Conservation (phyloP, 2,797 vertebrate genomes). For the Erethizon dorsatum region DNA sequence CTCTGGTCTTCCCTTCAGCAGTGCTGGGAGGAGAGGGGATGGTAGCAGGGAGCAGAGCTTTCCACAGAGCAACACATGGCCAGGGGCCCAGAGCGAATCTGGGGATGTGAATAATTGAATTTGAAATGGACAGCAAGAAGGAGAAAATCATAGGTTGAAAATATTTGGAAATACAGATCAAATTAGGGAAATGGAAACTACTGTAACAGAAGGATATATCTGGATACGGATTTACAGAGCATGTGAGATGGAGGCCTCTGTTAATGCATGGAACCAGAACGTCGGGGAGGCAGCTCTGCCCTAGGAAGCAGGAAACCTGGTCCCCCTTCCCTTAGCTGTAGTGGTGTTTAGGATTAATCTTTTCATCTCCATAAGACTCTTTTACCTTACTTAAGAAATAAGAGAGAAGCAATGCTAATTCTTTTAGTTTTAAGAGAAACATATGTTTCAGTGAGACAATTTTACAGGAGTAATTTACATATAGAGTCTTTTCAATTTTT, state of each 20-base stretch:
- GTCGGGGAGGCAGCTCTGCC: neutral
- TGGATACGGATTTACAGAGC: neutral
- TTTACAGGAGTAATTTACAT: slow-evolving; percentile 55
- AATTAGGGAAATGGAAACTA: slow-evolving; percentile 43
- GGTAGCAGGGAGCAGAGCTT: neutral
- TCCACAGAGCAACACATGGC: neutral
- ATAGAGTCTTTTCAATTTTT: neutral
- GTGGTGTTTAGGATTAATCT: neutral
- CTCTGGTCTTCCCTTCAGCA: neutral
- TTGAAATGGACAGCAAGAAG: neutral
- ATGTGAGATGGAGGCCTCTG: neutral
- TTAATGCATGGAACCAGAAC: neutral
- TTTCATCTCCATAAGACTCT: neutral
- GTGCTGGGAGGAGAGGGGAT: neutral
- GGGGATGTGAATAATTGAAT: neutral
- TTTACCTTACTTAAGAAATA: slow-evolving; percentile 31
- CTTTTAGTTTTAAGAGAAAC: neutral
- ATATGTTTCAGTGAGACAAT: neutral
- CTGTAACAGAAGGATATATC: slow-evolving; percentile 8
- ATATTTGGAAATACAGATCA: slow-evolving; percentile 28
- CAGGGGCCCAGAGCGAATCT: neutral
- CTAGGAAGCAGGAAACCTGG: neutral
- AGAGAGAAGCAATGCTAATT: neutral
- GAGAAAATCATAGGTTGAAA: neutral
- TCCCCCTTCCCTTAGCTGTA: neutral